Evolutionary conservation across 2,113 vertebrate genomes (phyloP), one percentile per base, ranked within the genome.

Genomic region (Pangasianodon hypophthalmus): DNA sequence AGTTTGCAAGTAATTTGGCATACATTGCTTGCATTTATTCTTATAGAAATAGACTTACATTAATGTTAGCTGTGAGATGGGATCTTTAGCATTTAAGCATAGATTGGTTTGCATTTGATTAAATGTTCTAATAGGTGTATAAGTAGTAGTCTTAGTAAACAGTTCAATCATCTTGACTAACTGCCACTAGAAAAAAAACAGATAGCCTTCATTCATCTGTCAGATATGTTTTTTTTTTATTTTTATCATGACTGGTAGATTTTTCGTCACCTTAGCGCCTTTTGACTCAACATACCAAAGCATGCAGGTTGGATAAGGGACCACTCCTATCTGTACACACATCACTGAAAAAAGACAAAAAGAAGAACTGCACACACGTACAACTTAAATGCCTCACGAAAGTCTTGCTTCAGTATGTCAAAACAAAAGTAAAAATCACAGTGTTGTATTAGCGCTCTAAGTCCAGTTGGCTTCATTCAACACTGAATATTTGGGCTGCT

Each of bases 301-400:
- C 44, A 37, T 85, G 62, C 29, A 85, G 44, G 84, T 64, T 48
- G 54, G 84, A 85, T 85, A 85, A 85, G 84, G 44, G 48, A 67
- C 84, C 84, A 50, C 84, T 69, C 84, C 84, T 85, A 85, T 69
- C 62, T 85, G 62, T 85, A 19, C 26, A 85, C 84, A 85, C 82
- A 62, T 44, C 82, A 19, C 18, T 84, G 82, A 44, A 41, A 84
- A 44, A 84, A 84, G 21, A 84, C 54, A 84, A 84, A 85, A 67
- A n/a, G 44, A 67, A 67, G 26, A 85, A 19, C 24, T 18, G 26
- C 84, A 67, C 60, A 50, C 60, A 85, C 44, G 58, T 67, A 46
- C 24, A 46, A 10, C 60, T 48, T n/a, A 67, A 46, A 67, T 85
- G 26, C 58, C 24, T 67, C 24, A n/a, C 21, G 1, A 46, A 44